Conservation (phyloP, 2,888 invertebrate species). For the Schizaphis graminum region DNA sequence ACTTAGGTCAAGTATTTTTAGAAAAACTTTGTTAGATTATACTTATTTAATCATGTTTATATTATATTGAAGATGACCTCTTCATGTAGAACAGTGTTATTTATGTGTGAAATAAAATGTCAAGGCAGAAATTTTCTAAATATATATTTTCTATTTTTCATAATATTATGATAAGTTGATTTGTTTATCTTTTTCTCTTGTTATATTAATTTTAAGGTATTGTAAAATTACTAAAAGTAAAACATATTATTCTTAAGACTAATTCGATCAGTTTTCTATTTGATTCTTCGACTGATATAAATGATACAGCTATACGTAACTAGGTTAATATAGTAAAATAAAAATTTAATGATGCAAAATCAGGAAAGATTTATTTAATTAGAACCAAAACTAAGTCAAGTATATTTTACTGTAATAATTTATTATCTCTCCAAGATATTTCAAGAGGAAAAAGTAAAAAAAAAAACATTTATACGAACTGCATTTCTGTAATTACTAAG, state of each 20-base stretch:
- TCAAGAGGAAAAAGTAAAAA: not conserved
- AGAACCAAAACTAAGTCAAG: not conserved
- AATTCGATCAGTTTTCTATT: not conserved
- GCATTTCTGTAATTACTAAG: not conserved
- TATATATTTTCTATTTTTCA: not conserved
- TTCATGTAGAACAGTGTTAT: not conserved
- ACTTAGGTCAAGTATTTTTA: not conserved
- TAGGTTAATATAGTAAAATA: not conserved
- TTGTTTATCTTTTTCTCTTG: not conserved
- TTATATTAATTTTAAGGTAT: not conserved
- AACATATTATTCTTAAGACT: not conserved
- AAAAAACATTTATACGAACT: not conserved
- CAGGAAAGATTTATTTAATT: not conserved
- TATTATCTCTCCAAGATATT: not conserved
- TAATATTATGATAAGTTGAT: not conserved
- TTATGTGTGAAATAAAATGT: not conserved
- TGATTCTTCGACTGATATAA: not conserved
- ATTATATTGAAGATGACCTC: not conserved
- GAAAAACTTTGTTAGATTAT: not conserved
- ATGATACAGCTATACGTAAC: not conserved
- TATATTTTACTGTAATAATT: not conserved
- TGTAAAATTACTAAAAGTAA: not conserved
- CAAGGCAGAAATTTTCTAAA: not conserved
- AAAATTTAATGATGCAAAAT: not conserved
- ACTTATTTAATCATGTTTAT: not conserved